Evolutionary conservation across 2,113 vertebrate genomes (phyloP).

Genomic region (Motacilla alba): DNA sequence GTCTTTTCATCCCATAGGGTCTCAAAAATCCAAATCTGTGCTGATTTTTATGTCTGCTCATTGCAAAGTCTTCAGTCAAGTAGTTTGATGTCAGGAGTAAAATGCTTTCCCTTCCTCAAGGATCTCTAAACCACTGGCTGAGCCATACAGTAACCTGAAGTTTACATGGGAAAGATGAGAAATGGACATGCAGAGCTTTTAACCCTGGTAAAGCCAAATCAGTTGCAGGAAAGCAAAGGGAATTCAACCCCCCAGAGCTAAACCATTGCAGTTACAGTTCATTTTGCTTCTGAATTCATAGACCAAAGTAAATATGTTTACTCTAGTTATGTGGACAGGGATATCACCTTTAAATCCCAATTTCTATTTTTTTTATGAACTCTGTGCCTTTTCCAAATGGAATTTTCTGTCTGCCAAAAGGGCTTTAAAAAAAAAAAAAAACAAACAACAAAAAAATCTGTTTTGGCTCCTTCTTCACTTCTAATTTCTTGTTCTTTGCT

Average conservation of each 20-base stretch:
- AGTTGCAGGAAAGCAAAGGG: not conserved
- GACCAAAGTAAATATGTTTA: not conserved
- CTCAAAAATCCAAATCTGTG: not conserved
- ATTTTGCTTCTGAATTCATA: not conserved
- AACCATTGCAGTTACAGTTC: not conserved
- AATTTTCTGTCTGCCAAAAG: not conserved
- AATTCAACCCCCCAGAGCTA: not conserved
- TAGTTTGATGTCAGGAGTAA: not conserved
- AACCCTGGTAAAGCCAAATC: not conserved
- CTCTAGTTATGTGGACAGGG: not conserved
- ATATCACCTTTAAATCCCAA: not conserved
- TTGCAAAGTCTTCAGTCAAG: not conserved
- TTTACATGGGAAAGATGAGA: not conserved
- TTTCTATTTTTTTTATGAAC: not conserved
- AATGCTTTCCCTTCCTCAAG: not conserved
- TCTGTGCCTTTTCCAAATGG: not conserved
- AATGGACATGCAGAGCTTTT: not conserved
- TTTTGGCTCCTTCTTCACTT: not conserved
- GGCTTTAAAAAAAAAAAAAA: not conserved
- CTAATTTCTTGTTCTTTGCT: not conserved
- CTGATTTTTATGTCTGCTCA: not conserved
- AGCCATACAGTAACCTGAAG: not conserved
- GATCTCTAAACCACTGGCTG: not conserved
- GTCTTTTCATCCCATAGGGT: not conserved
- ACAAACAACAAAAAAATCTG: fast-evolving